Evolutionary conservation across 1,140 invertebrate genomes (phyloP).

Genomic region (Dreissena polymorpha): DNA sequence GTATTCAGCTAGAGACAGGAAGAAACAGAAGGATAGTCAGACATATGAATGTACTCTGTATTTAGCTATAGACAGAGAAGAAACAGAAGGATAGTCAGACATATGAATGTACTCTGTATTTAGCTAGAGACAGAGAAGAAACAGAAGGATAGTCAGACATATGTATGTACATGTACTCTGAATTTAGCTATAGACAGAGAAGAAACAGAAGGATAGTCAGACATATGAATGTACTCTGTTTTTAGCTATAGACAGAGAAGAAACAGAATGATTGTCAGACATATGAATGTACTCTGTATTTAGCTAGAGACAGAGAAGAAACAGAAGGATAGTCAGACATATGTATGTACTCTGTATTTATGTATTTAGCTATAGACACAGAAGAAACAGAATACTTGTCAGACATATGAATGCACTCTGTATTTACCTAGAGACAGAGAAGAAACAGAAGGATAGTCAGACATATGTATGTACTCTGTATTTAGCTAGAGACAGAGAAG

Average conservation of each 20-base stretch:
- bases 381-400: too few relatives aligned
- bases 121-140: background rate
- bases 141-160: background rate
- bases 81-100: background rate
- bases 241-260: background rate
- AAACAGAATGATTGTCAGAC: background rate
- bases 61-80: background rate
- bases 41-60: background rate
- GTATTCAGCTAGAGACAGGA: background rate
- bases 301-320: background rate
- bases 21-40: background rate
- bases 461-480: too few relatives aligned
- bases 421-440: too few relatives aligned
- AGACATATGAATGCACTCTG: too few relatives aligned
- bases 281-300: background rate
- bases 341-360: background rate
- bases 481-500: too few relatives aligned
- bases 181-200: too few relatives aligned
- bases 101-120: background rate
- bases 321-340: background rate
- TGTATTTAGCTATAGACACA: too few relatives aligned
- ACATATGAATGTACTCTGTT: background rate
- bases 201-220: background rate
- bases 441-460: too few relatives aligned
- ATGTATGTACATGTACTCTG: background rate